phyloP scores from a whole-genome alignment of 2,888 invertebrate genomes.

The Drosophila histrio region DNA sequence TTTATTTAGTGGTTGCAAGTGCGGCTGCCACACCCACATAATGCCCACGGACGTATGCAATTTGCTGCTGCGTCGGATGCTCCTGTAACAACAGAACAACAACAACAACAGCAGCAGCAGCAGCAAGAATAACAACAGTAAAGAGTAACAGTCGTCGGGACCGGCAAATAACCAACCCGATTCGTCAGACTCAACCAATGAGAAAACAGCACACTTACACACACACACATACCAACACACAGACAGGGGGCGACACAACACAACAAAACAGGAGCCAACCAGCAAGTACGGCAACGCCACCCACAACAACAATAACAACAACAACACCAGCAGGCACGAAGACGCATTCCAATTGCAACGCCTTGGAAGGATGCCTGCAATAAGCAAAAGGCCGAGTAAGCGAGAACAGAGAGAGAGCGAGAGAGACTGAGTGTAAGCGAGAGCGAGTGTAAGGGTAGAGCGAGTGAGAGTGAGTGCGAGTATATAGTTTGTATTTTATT shows the following conservation, averaged over 20 bases:
- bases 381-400: conserved; percentile 26
- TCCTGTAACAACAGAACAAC: conserved; percentile 48
- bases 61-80: conserved; percentile 52
- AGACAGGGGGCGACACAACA: conserved; percentile 76
- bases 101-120: conserved; percentile 42
- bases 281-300: conserved; percentile 63
- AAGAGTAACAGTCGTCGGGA: conserved; percentile 29
- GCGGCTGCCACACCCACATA: conserved; percentile 64
- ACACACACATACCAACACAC: conserved; percentile 62
- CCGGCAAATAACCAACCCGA: conserved; percentile 74
- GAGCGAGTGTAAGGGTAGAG: conserved; percentile 17
- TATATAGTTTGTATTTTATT: conserved; percentile 72
- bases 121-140: conserved; percentile 46
- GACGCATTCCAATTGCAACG: conserved; percentile 75
- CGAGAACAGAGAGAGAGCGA: conserved; percentile 24
- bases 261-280: conserved; percentile 77
- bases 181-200: conserved; percentile 77
- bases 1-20: conserved; percentile 78
- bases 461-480: conserved; percentile 22
- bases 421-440: conserved; percentile 16
- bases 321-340: conserved; percentile 57
- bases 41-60: conserved; percentile 38
- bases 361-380: conserved; percentile 66
- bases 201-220: conserved; percentile 62
- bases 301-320: conserved; percentile 55